Base-by-base conservation (phyloP, 2,888 invertebrate genomes). In the Archaeoteleia sp. region DNA sequence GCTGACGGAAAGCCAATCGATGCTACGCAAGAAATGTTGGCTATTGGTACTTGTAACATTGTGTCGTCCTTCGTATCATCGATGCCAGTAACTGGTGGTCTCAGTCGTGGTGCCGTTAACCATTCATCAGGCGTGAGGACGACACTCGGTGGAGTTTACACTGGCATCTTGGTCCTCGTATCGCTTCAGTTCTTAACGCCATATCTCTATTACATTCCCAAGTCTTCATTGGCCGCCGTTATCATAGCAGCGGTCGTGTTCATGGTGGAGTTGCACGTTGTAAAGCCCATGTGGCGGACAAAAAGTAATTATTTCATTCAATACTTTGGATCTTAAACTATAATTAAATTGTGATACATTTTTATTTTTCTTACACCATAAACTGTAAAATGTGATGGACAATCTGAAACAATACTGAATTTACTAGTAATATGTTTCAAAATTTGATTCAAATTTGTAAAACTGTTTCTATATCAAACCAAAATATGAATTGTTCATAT, bases 171-270 rank as follows among this genome's bases (percentile, higher is more conserved):
- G 29, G 88, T 88, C 7, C 85, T 88, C 48, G 71, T 87, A 2
- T 86, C 88, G 0, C 79, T 88, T 15, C 89, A 89, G 85, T 88
- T 90, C 70, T 87, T 92, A 70, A 91, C 92, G 0, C 91, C 91
- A 0, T 89, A 89, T 74, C 90, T 92, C 71, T 88, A 87, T 60
- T 90, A 87, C 78, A 90, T 90, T 67, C 90, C 90, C 0, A 90
- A 90, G 75, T 88, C 92, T 0, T 88, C 90, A 0, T 84, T 92
- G 34, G 91, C 92, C 4, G 90, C 91, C 7, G 91, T 92, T 49
- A 92, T 92, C 73, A 91, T 92, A 40, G 89, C 91, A 20, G 91
- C 92, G 14, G 92, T 92, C 2, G 87, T 92, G 23, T 90, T 90
- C 78, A 91, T 91, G 90, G 89, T 91, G 8, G 90, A 91, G 72